Evolutionary conservation across 2,113 vertebrate genomes (phyloP), one percentile per base, ranked within the genome.

Genomic region (Trematomus loennbergii): DNA sequence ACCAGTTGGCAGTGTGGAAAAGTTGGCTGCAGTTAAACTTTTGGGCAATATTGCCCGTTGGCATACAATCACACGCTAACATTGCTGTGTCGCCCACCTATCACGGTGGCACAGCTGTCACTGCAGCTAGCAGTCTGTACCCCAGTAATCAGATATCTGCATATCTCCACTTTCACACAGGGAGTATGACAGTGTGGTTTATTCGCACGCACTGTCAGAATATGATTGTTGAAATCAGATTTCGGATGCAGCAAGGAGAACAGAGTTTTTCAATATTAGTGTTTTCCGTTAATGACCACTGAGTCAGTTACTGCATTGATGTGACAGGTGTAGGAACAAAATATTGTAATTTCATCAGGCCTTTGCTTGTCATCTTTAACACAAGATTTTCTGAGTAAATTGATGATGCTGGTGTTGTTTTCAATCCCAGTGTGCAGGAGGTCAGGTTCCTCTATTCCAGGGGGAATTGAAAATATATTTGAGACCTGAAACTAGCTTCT

Each of bases 401-500:
- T 15, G 48, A 74, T 68, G 43, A 57, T 22, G 63, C n/a, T 33
- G 49, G 43, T 67, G 22, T 62, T 40, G 66, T 90, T 91, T 91
- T 82, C 69, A 73, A 62, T 90, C 86, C 84, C 81, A 85, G 49
- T 22, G 50, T 69, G 81, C 76, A 83, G 61, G 76, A 69, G 18
- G 36, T 80, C 79, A 78, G 87, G 72, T 94, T 92, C 89, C 91
- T 93, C 90, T 88, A 86, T 91, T 87, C 93, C 91, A 68, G 78
- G 84, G 87, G 94, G 94, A 95, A 95, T 95, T 91, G 94, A 95
- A 91, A 95, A 86, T 86, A 58, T 83, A 53, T 77, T 48, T 36
- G 84, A 92, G 92, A 94, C 92, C 78, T 94, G 93, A 95, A 95
- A 95, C 91, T 74, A 82, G 57, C 73, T 73, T 91, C 74, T 92